A percentile compares a stretch with the other conserved stretches of the same genome.
Conservation (phyloP, 2,797 vertebrate species). For the Pangasius djambal region DNA sequence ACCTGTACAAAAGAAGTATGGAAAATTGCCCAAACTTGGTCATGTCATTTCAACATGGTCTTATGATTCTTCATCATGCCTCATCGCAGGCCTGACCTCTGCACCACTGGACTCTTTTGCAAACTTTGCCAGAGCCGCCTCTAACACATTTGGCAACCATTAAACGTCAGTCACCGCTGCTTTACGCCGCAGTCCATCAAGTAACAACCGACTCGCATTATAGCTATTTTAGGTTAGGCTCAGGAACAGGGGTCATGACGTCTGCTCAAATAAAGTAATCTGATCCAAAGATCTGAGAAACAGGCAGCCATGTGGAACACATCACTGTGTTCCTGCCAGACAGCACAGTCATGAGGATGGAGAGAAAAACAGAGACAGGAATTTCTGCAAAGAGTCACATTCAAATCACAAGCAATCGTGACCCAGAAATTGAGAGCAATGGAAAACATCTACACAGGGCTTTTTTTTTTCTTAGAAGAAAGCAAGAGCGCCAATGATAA, state of each 20-base stretch:
- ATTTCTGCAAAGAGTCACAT: slow-evolving; percentile 40
- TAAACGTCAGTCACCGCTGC: slow-evolving; percentile 68
- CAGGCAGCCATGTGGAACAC: slow-evolving; percentile 75
- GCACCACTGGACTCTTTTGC: slow-evolving; percentile 19
- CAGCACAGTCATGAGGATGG: slow-evolving; percentile 59
- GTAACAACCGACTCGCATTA: slow-evolving; percentile 74
- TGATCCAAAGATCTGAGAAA: slow-evolving; percentile 71
- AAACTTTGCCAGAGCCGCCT: slow-evolving; percentile 30
- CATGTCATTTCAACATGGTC: slow-evolving; percentile 3
- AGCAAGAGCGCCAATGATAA: slow-evolving; percentile 21
- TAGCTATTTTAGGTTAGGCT: slow-evolving; percentile 75
- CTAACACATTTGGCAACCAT: slow-evolving; percentile 78
- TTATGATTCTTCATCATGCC: slow-evolving; percentile 16
- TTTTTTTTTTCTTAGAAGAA: not conserved
- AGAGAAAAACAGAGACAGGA: slow-evolving; percentile 45
- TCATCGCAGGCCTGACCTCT: slow-evolving; percentile 41
- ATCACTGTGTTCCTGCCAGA: slow-evolving; percentile 69
- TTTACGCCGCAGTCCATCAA: slow-evolving; percentile 72
- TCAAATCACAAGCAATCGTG: slow-evolving; percentile 24
- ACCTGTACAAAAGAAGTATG: not conserved
- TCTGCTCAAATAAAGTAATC: slow-evolving; percentile 72
- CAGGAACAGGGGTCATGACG: slow-evolving; percentile 69
- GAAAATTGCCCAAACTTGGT: slow-evolving; percentile 4
- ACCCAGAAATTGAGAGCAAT: slow-evolving; percentile 21
- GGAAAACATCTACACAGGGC: slow-evolving; percentile 24